Conservation (phyloP, 2,888 invertebrate genomes). For the Serripes groenlandicus region DNA sequence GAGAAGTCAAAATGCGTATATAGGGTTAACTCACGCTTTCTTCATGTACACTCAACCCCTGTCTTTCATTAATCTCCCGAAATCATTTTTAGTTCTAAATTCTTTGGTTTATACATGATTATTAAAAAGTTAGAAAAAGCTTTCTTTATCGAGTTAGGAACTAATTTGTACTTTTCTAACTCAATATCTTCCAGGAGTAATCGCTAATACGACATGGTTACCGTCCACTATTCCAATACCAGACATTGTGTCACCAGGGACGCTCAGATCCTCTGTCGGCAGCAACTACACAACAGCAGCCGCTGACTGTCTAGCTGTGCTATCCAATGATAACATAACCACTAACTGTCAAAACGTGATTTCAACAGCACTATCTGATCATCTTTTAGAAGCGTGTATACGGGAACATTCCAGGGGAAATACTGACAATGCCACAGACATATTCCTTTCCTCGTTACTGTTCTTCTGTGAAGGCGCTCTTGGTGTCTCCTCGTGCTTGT, state of each 20-base stretch:
- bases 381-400: constrained; percentile 74
- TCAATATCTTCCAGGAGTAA: constrained; percentile 39
- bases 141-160: too few relatives aligned
- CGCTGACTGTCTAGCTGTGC: constrained; percentile 45
- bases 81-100: too few relatives aligned
- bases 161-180: too few relatives aligned
- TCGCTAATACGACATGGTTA: constrained; percentile 54
- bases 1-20: too few relatives aligned
- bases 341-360: constrained; percentile 52
- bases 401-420: constrained; percentile 61
- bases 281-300: constrained; percentile 38
- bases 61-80: too few relatives aligned
- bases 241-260: constrained; percentile 43
- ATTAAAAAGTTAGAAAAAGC: too few relatives aligned
- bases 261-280: constrained; percentile 31
- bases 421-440: constrained; percentile 45
- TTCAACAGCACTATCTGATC: constrained; percentile 62
- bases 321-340: constrained; percentile 54
- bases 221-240: constrained; percentile 66
- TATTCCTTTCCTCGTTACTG: constrained; percentile 55
- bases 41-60: too few relatives aligned
- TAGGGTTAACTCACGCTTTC: too few relatives aligned
- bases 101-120: too few relatives aligned
- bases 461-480: constrained; percentile 73
- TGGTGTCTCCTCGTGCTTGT: constrained; percentile 68